These are phyloP conservation scores for Cydia strobilella DNA, from an alignment of 1,140 invertebrate genomes.

Conservation along the genomic window DNA sequence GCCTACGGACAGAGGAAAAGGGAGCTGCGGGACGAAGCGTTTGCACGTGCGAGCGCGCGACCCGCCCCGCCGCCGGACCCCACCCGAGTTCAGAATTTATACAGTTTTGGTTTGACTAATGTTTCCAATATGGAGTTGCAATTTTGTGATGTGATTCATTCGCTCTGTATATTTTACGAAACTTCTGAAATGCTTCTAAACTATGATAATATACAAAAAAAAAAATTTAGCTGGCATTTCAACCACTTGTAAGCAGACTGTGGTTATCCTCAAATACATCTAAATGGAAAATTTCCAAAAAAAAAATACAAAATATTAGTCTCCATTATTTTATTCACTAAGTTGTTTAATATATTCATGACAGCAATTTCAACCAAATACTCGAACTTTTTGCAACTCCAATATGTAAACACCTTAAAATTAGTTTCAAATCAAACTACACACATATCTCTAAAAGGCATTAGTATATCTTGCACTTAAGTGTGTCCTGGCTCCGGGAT, in stretches of 20 bases:
- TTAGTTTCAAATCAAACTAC: background rate
- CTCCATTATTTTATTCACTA: too few species aligned
- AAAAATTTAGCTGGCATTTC: too few species aligned
- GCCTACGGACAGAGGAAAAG: conserved; percentile 78
- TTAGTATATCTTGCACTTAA: background rate
- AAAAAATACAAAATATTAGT: too few species aligned
- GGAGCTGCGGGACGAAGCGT: conserved; percentile 76
- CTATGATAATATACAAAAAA: too few species aligned
- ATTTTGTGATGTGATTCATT: background rate
- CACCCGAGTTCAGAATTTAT: conserved; percentile 55
- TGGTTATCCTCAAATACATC: too few species aligned
- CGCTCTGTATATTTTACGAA: background rate
- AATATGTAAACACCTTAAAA: background rate
- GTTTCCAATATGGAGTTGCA: background rate
- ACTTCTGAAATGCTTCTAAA: background rate
- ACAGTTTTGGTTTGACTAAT: background rate
- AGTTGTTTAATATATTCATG: too few species aligned
- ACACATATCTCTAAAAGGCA: background rate
- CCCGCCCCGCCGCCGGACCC: conserved; percentile 54
- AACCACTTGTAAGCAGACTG: too few species aligned
- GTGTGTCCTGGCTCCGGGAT: too few species aligned
- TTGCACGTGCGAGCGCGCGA: conserved; percentile 58
- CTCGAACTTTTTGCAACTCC: background rate
- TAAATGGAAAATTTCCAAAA: too few species aligned
- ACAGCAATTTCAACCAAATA: background rate